Evolutionary conservation across 2,113 vertebrate species (phyloP).

Genomic region (Dascyllus trimaculatus): DNA sequence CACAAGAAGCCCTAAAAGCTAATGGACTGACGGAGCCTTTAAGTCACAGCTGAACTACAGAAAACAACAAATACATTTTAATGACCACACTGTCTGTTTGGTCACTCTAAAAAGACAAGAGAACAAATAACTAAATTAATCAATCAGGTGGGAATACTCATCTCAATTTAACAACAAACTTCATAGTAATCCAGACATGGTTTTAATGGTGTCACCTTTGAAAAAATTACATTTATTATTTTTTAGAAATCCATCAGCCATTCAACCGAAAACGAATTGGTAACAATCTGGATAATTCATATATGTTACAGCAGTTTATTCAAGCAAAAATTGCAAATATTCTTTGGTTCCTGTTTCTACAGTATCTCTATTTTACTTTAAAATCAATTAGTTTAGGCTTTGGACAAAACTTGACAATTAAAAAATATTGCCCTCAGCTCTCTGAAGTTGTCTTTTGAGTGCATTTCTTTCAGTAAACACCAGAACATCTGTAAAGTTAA

Average conservation of each 20-base stretch:
- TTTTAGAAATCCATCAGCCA: neutral
- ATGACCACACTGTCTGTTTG: neutral
- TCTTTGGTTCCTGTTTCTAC: too few relatives aligned
- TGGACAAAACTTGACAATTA: too few relatives aligned
- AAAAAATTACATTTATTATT: too few relatives aligned
- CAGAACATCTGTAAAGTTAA: neutral
- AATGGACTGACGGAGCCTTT: neutral
- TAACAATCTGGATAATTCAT: too few relatives aligned
- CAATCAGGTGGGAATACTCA: neutral
- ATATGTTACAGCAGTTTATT: too few relatives aligned
- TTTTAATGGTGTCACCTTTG: too few relatives aligned
- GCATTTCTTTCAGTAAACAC: neutral
- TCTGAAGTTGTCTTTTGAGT: neutral
- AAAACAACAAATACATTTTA: conserved; percentile 11
- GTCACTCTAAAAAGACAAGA: neutral
- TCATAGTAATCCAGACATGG: neutral
- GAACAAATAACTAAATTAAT: neutral
- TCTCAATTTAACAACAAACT: neutral
- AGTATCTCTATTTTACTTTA: too few relatives aligned
- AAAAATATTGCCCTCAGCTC: neutral
- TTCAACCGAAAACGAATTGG: neutral
- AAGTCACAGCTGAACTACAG: neutral
- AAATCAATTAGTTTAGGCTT: too few relatives aligned
- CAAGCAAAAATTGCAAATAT: too few relatives aligned
- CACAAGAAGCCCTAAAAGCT: neutral